Evolutionary conservation across 1,140 invertebrate species (phyloP), one percentile per base, ranked within the genome.

Genomic region (Brachionus sp.): DNA sequence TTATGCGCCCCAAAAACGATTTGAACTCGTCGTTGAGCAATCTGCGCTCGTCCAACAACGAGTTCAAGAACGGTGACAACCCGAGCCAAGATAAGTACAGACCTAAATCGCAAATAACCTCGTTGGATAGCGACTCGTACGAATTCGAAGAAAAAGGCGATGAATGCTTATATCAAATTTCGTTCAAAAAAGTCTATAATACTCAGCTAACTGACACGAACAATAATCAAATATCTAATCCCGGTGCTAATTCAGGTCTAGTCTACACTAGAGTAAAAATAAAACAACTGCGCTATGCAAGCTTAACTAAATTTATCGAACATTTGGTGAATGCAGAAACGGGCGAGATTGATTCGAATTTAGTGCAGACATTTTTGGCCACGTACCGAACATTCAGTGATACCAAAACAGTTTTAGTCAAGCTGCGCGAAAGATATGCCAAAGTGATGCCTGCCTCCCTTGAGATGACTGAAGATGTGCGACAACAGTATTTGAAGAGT

Each of bases 301-400:
- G 95, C 0, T 91, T 98, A 78, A 93, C 95, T 85, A 92, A 93
- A 85, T 90, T 99, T 78, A 94, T 98, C 19, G 96, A 97, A 89
- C 94, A 94, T 84, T 89, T 98, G 84, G 66, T 44, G 10, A 93
- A 94, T 57, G 95, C 94, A 64, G 94, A 96, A 86, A 94, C 96
- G 86, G 95, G 95, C 37, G 95, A 98, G 89, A 90, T 98, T 85
- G 96, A 98, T 90, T 97, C 95, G 44, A 97, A 95, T 7, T 98
- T 98, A 89, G 95, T 98, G 87, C 98, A 98, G 88, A 95, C 98
- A 1, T 99, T 98, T 90, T 92, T 98, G 83, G 94, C 95, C 62
- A 97, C 95, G 0, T 97, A 96, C 88, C 91, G 95, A 83, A 93
- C 94, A 19, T 97, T 96, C 88, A 92, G 94, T 68, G 93, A 92